These are phyloP conservation scores for Pecten maximus DNA, from an alignment of 2,888 invertebrate genomes.

Conservation along the genomic window DNA sequence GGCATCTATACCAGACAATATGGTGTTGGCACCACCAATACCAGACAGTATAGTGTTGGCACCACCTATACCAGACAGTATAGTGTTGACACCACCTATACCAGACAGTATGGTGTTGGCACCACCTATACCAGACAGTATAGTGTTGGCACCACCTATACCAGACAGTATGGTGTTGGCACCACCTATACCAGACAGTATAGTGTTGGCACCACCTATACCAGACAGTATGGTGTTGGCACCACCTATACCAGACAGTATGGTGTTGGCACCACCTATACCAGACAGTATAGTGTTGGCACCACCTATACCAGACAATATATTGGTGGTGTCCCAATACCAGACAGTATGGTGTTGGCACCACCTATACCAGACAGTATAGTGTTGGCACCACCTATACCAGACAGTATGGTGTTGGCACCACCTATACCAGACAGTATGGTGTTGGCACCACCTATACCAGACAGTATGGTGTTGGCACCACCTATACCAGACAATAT, in stretches of 20 bases:
- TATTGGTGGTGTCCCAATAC: neutral
- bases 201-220: neutral
- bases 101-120: neutral
- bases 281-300: neutral
- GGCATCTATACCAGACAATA: neutral
- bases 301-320: neutral
- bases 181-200: neutral
- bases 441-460: too few species aligned
- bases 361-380: neutral
- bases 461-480: too few species aligned
- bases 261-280: neutral
- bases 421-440: too few species aligned
- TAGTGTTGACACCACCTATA: neutral
- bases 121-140: neutral
- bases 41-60: too few species aligned
- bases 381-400: too few species aligned
- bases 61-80: too few species aligned
- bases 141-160: neutral
- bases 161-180: neutral
- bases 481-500: neutral
- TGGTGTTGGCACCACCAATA: neutral
- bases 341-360: neutral
- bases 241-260: too few species aligned
- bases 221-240: neutral
- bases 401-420: too few species aligned